Conservation (phyloP, 92 coral and sea anemone species). For the Epizoanthus rinbou region DNA sequence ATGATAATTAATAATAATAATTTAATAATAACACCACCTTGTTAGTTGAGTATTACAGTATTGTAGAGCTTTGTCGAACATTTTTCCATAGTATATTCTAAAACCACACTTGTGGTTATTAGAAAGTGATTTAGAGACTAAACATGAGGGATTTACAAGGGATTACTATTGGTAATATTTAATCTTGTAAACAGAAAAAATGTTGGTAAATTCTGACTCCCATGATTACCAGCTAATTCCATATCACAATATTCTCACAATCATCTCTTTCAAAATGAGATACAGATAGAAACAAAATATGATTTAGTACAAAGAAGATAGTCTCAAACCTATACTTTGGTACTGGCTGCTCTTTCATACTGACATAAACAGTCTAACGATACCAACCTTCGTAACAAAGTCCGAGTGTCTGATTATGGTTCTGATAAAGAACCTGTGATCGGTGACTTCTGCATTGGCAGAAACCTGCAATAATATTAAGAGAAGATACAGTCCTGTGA, state of each 20-base stretch:
- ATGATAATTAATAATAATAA: too few relatives aligned
- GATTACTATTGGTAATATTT: too few relatives aligned
- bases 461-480: slow-evolving; percentile 57
- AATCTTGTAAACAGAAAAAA: neutral
- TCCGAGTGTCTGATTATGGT: slow-evolving; percentile 95
- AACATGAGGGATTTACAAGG: too few relatives aligned
- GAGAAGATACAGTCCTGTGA: neutral
- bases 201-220: too few relatives aligned
- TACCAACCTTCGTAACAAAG: slow-evolving; percentile 88
- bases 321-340: too few relatives aligned
- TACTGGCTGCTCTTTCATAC: neutral
- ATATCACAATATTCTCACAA: neutral
- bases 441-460: slow-evolving; percentile 92
- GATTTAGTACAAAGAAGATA: too few relatives aligned
- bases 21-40: neutral
- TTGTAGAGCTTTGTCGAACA: too few relatives aligned
- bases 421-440: slow-evolving; percentile 89
- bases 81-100: neutral
- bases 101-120: neutral
- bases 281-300: too few relatives aligned
- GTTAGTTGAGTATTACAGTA: neutral
- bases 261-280: too few relatives aligned
- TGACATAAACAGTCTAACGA: neutral
- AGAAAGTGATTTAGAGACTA: too few relatives aligned
- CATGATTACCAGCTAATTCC: neutral